Conservation (phyloP, 2,888 invertebrate species). For the Xestobium rufovillosum region DNA sequence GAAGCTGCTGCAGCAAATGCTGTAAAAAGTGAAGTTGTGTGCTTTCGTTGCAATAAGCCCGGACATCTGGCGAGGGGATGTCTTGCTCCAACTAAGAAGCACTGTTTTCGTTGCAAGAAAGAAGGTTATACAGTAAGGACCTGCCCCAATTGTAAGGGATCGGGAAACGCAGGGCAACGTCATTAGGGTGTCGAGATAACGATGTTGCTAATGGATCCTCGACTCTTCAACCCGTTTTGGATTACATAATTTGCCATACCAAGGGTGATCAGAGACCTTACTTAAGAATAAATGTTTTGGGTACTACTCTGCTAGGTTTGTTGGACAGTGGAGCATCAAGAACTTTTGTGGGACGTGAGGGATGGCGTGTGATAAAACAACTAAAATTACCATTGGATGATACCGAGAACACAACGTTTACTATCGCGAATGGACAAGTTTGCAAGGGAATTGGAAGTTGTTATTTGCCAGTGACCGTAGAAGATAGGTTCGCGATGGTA, state of each 20-base stretch:
- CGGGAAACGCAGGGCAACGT: slow-evolving; percentile 16
- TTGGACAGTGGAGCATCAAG: slow-evolving; percentile 16
- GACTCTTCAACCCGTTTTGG: slow-evolving; percentile 1
- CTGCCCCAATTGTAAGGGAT: slow-evolving; percentile 14
- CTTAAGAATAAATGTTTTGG: too few relatives aligned
- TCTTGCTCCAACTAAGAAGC: background rate
- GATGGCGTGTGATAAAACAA: too few relatives aligned
- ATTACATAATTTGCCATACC: too few relatives aligned
- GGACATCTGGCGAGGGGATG: slow-evolving; percentile 14
- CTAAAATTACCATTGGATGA: too few relatives aligned
- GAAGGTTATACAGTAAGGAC: slow-evolving; percentile 14
- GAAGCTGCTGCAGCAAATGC: background rate
- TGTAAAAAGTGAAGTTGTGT: slow-evolving; percentile 5
- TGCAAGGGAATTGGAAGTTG: slow-evolving; percentile 13
- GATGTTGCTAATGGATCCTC: too few relatives aligned
- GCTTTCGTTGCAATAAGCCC: slow-evolving; percentile 13
- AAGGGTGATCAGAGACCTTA: too few relatives aligned
- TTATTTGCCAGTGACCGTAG: too few relatives aligned
- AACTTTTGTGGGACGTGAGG: slow-evolving; percentile 14
- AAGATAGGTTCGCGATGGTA: slow-evolving; percentile 10
- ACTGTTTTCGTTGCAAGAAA: slow-evolving; percentile 15
- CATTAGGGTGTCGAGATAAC: slow-evolving; percentile 8
- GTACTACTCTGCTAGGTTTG: slow-evolving; percentile 12
- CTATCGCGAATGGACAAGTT: slow-evolving; percentile 15
- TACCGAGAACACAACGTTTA: too few relatives aligned